phyloP scores from a whole-genome alignment of 1,140 invertebrate species.

The Trichogramma pretiosum region DNA sequence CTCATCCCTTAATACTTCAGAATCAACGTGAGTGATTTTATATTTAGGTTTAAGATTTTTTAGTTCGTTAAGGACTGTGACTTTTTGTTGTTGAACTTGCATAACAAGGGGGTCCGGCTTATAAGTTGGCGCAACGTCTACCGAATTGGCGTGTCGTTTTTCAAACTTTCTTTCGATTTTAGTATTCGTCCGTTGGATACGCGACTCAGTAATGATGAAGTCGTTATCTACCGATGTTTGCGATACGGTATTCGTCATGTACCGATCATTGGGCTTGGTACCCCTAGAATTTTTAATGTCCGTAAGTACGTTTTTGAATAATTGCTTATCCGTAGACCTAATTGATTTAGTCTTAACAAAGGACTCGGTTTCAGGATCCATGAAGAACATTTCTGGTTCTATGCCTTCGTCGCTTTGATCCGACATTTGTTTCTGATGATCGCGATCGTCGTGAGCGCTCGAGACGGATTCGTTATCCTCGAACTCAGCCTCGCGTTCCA shows the following conservation, averaged over 20 bases:
- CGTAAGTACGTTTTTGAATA: slow-evolving; percentile 33
- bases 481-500: slow-evolving; percentile 56
- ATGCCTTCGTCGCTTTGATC: slow-evolving; percentile 42
- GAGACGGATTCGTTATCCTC: slow-evolving; percentile 43
- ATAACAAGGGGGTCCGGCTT: slow-evolving; percentile 38
- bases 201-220: slow-evolving; percentile 32
- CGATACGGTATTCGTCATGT: slow-evolving; percentile 13
- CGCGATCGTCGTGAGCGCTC: slow-evolving; percentile 33
- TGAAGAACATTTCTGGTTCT: slow-evolving; percentile 44
- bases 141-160: slow-evolving; percentile 27
- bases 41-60: slow-evolving; percentile 41
- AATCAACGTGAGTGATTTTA: slow-evolving; percentile 42
- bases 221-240: slow-evolving; percentile 22
- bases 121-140: slow-evolving; percentile 22
- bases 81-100: slow-evolving; percentile 42
- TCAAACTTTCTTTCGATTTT: slow-evolving; percentile 40
- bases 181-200: slow-evolving; percentile 37
- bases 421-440: slow-evolving; percentile 29
- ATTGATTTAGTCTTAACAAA: slow-evolving; percentile 39
- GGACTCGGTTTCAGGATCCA: slow-evolving; percentile 43
- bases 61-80: slow-evolving; percentile 38
- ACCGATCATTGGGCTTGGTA: slow-evolving; percentile 33
- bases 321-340: slow-evolving; percentile 31
- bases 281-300: slow-evolving; percentile 30
- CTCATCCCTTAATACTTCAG: slow-evolving; percentile 40